A percentile compares a stretch with the other conserved stretches of the same genome.
These are phyloP conservation scores for Procavia capensis DNA, from an alignment of 2,113 vertebrate genomes.

Conservation along the genomic window DNA sequence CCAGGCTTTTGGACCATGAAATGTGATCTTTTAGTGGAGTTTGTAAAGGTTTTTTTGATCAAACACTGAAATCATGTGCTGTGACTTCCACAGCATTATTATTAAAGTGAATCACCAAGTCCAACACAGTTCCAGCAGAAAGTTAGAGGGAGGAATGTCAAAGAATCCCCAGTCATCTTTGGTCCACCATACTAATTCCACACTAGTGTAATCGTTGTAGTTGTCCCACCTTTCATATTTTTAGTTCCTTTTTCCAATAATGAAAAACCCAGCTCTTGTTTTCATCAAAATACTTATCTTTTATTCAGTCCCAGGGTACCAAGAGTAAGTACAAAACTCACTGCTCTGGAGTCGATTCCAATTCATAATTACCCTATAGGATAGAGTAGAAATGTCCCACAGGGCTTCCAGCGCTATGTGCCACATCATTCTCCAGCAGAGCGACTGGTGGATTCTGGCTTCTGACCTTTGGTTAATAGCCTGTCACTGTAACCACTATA, in stretches of 20 bases:
- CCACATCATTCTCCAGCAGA: no score
- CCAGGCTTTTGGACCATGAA: no score
- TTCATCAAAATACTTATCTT: not conserved
- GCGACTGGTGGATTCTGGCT: no score
- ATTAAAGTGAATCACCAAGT: not conserved
- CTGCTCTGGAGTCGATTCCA: no score
- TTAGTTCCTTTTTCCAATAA: not conserved
- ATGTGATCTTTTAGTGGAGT: no score
- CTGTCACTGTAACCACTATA: no score
- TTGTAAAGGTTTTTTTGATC: not conserved
- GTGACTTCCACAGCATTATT: not conserved
- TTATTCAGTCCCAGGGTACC: not conserved
- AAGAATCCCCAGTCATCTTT: not conserved
- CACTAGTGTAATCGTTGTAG: not conserved
- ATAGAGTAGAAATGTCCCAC: no score
- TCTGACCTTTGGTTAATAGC: no score
- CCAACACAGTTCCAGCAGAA: not conserved
- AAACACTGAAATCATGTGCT: not conserved
- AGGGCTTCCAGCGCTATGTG: no score
- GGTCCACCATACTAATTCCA: not conserved
- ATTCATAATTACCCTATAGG: no score
- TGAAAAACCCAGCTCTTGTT: not conserved
- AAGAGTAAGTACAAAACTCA: no score
- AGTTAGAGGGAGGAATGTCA: not conserved
- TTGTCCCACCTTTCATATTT: not conserved